These are phyloP conservation scores for Adelognathus sp. DNA, from an alignment of 2,888 invertebrate species.

Conservation along the genomic window DNA sequence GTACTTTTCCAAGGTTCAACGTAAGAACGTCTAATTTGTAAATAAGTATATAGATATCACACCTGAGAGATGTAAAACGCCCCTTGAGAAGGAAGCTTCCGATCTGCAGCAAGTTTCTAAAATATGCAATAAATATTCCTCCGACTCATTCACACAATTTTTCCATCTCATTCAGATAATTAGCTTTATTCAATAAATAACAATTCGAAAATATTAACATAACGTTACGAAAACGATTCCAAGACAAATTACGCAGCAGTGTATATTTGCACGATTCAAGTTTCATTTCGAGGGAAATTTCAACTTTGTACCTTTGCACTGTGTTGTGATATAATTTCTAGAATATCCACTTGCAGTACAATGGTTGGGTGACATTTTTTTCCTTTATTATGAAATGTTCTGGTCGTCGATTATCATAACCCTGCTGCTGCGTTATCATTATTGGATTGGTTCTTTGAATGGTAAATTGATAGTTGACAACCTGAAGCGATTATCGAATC, in stretches of 20 bases:
- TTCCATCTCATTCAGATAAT: too few relatives aligned
- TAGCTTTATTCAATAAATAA: not conserved
- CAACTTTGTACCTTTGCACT: not conserved
- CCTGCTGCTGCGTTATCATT: too few relatives aligned
- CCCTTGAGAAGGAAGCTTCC: too few relatives aligned
- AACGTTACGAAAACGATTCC: not conserved
- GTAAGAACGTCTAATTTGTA: too few relatives aligned
- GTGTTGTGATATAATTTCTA: conserved; percentile 3
- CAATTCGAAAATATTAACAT: not conserved
- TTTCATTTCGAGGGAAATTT: not conserved
- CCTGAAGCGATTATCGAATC: conserved; percentile 15
- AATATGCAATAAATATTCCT: too few relatives aligned
- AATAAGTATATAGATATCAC: too few relatives aligned
- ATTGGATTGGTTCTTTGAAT: too few relatives aligned
- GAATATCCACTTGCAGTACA: not conserved
- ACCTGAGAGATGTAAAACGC: too few relatives aligned
- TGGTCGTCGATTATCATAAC: not conserved
- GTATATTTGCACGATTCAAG: not conserved
- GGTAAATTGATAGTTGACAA: conserved; percentile 1
- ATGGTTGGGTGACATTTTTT: not conserved
- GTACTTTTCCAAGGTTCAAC: too few relatives aligned
- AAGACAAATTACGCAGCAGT: not conserved
- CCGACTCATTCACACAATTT: too few relatives aligned
- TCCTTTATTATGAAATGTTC: not conserved
- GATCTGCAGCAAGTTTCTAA: too few relatives aligned